Evolutionary conservation across 1,140 invertebrate genomes (phyloP).

Genomic region (Hydropsyche tenuis): DNA sequence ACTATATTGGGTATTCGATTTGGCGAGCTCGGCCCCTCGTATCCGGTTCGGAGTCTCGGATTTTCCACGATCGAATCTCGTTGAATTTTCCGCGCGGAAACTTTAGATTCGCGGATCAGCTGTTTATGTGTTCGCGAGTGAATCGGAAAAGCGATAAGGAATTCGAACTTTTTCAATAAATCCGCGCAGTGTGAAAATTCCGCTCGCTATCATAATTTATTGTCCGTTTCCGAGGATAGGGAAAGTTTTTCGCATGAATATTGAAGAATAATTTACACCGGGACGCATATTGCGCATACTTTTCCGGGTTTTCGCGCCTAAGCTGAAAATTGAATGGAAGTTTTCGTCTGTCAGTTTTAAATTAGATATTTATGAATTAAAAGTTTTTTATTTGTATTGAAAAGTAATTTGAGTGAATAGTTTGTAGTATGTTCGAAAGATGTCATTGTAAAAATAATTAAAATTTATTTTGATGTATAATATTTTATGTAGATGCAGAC

Average conservation of each 20-base stretch:
- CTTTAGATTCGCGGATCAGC: slow-evolving; percentile 6
- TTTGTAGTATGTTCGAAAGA: no score
- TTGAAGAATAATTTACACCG: neutral
- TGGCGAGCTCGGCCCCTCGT: neutral
- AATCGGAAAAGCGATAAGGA: slow-evolving; percentile 24
- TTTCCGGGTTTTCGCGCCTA: neutral
- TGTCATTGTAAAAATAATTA: no score
- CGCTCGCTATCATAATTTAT: slow-evolving; percentile 10
- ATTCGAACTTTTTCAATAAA: slow-evolving; percentile 19
- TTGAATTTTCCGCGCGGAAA: neutral
- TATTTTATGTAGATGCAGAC: no score
- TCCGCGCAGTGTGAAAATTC: neutral
- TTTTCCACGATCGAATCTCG: neutral
- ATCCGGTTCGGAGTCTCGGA: neutral
- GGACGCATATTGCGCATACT: neutral
- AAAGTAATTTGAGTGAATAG: no score
- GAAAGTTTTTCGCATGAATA: slow-evolving; percentile 16
- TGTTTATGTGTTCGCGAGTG: neutral
- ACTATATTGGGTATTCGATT: neutral
- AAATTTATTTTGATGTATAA: no score
- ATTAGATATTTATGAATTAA: no score
- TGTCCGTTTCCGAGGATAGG: neutral
- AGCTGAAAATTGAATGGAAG: no score
- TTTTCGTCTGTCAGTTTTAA: no score
- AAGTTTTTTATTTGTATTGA: no score